Conservation (phyloP, 2,797 vertebrate species). For the Rachycentron canadum region DNA sequence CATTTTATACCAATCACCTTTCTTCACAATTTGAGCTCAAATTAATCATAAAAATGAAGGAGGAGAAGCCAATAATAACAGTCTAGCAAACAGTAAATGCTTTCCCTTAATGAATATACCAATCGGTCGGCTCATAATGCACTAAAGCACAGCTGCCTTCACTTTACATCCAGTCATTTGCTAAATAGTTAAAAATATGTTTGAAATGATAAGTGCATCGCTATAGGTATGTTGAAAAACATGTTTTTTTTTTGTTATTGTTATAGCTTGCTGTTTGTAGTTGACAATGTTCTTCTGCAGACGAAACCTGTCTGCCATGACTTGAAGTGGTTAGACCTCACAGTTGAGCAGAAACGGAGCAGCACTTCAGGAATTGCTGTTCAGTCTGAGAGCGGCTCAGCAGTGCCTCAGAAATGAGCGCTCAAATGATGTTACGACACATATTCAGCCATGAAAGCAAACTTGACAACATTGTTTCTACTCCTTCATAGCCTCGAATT, state of each 20-base stretch:
- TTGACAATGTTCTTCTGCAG: slow-evolving; percentile 12
- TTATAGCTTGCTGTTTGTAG: background rate
- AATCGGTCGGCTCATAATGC: no score
- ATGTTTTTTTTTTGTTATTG: no score
- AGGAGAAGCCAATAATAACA: background rate
- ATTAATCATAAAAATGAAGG: background rate
- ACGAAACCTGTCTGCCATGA: slow-evolving; percentile 6
- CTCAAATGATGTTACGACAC: slow-evolving; percentile 57
- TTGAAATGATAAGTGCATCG: no score
- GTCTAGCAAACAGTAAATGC: background rate
- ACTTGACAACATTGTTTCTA: slow-evolving; percentile 20
- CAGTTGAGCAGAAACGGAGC: slow-evolving; percentile 35
- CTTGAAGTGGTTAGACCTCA: slow-evolving; percentile 31
- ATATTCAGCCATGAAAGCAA: slow-evolving; percentile 48
- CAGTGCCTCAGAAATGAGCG: slow-evolving; percentile 36
- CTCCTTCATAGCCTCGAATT: slow-evolving; percentile 12
- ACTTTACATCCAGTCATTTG: background rate
- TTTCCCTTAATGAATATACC: no score
- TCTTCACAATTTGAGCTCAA: background rate
- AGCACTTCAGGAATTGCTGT: slow-evolving; percentile 31
- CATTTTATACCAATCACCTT: background rate
- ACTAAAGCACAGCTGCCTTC: background rate
- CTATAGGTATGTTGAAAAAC: background rate
- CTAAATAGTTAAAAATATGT: background rate
- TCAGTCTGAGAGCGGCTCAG: slow-evolving; percentile 38